Evolutionary conservation across 2,888 invertebrate genomes (phyloP).

Genomic region (Ichneumoninae sp.): DNA sequence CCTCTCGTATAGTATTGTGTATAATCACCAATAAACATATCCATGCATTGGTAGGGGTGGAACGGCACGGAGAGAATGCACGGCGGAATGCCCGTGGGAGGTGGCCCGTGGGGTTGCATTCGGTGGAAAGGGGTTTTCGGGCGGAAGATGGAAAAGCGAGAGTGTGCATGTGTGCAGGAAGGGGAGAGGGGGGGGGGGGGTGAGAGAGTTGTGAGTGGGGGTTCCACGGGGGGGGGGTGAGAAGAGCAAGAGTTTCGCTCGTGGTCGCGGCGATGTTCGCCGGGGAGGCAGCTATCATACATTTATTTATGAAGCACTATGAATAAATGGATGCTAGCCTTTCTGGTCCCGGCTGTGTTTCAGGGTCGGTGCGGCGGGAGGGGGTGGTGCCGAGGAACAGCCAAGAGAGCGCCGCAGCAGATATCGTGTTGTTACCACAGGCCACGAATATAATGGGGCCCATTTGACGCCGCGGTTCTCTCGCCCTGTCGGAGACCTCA

Average conservation of each 20-base stretch:
- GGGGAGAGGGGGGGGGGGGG: neutral
- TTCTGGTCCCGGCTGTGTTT: conserved; percentile 76
- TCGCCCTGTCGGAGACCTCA: neutral
- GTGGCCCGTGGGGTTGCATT: conserved; percentile 20
- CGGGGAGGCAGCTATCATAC: conserved; percentile 77
- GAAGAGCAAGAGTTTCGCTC: conserved; percentile 67
- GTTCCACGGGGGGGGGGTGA: conserved; percentile 12
- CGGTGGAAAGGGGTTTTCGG: conserved; percentile 39
- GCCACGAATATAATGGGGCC: conserved; percentile 77
- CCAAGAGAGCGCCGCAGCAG: conserved; percentile 50
- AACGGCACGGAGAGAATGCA: conserved; percentile 35
- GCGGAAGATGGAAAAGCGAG: conserved; percentile 55
- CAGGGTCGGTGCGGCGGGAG: conserved; percentile 55
- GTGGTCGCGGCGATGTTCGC: conserved; percentile 65
- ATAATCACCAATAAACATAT: conserved; percentile 67
- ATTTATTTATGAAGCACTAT: conserved; percentile 83
- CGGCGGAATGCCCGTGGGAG: conserved; percentile 57
- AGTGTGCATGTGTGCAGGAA: conserved; percentile 40
- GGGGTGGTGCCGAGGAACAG: conserved; percentile 9
- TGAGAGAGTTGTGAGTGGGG: conserved; percentile 24
- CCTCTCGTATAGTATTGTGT: conserved; percentile 40
- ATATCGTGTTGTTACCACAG: conserved; percentile 77
- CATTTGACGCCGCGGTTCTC: conserved; percentile 67
- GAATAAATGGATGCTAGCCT: conserved; percentile 82
- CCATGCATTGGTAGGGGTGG: conserved; percentile 41